Evolutionary conservation across 2,888 invertebrate species (phyloP).

Genomic region (Ethmia dodecea): DNA sequence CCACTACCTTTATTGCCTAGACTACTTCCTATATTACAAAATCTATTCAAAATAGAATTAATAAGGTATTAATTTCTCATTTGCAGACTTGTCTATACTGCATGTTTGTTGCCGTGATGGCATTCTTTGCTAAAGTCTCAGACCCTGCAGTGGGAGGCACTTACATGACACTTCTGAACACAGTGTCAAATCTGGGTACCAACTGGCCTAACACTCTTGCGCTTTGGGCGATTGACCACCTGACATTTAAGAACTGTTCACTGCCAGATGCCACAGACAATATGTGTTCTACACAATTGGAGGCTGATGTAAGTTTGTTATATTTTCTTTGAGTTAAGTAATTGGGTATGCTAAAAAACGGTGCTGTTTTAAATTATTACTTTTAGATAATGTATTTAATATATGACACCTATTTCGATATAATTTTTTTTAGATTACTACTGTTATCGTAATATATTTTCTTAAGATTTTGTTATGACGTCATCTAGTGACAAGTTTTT

Average conservation of each 20-base stretch:
- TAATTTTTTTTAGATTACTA: too few relatives aligned
- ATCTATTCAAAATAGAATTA: too few relatives aligned
- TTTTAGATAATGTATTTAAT: too few relatives aligned
- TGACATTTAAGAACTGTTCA: slow-evolving; percentile 88
- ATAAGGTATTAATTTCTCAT: slow-evolving; percentile 5
- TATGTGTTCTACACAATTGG: slow-evolving; percentile 79
- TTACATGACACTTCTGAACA: slow-evolving; percentile 99
- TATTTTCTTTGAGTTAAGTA: too few relatives aligned
- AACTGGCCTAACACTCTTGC: slow-evolving; percentile 97
- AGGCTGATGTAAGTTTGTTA: slow-evolving; percentile 81
- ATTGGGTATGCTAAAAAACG: too few relatives aligned
- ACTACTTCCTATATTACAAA: too few relatives aligned
- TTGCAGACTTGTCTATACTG: slow-evolving; percentile 92
- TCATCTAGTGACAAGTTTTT: too few relatives aligned
- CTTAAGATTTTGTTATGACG: too few relatives aligned
- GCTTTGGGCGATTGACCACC: slow-evolving; percentile 92
- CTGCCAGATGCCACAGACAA: slow-evolving; percentile 66
- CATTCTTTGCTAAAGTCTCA: slow-evolving; percentile 97
- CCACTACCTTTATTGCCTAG: too few relatives aligned
- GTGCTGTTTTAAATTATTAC: too few relatives aligned
- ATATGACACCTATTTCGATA: too few relatives aligned
- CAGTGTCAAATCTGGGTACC: slow-evolving; percentile 96
- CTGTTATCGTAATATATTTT: too few relatives aligned
- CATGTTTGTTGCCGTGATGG: slow-evolving; percentile 99
- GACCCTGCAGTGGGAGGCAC: slow-evolving; percentile 98